Base-by-base conservation (phyloP, 2,113 vertebrate genomes). In the Prionailurus viverrinus region DNA sequence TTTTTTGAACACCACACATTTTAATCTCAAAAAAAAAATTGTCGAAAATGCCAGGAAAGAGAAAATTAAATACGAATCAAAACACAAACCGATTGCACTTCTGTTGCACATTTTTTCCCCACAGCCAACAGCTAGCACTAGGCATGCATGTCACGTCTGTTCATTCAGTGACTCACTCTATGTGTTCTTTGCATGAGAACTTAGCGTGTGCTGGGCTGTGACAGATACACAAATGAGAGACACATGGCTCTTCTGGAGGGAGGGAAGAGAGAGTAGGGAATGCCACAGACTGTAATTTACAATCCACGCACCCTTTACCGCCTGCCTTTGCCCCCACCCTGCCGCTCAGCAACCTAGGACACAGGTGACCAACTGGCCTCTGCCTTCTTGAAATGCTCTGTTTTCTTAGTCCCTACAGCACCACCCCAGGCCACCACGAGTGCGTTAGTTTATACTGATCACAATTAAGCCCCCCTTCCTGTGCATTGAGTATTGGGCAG, bases 31-130 rank as follows among this genome's bases (percentile, higher is more conserved):
- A 94, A 79, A 92, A 61, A 92, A 61, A 83, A 92, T 14, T 63
- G 31, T 76, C 31, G 45, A n/a, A 93, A 81, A 79, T 94, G 33
- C 88, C 86, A 82, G 55, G 71, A 71, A 95, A 66, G 23, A 63
- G 21, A 71, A 96, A 69, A 95, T 87, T 51, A 66, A 92, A 36
- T 93, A 88, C 48, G 76, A 95, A 82, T 95, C 68, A 85, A 91
- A 96, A 78, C 53, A 55, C 29, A 97, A 92, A 74, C 18, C 1
- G 3, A 31, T 10, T 84, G n/a, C 13, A 36, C 36, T 83, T 93
- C 68, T 65, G 66, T 53, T 58, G 55, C 65, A 53, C 1, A 0
- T 55, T 27, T 65, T 41, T 36, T 29, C 4, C 11, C 6, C n/a
- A 5, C 4, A 41, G 88, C 53, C 82, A 65, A 19, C 45, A 78